phyloP scores from a whole-genome alignment of 2,113 vertebrate genomes.

The Glaucomys volans region DNA sequence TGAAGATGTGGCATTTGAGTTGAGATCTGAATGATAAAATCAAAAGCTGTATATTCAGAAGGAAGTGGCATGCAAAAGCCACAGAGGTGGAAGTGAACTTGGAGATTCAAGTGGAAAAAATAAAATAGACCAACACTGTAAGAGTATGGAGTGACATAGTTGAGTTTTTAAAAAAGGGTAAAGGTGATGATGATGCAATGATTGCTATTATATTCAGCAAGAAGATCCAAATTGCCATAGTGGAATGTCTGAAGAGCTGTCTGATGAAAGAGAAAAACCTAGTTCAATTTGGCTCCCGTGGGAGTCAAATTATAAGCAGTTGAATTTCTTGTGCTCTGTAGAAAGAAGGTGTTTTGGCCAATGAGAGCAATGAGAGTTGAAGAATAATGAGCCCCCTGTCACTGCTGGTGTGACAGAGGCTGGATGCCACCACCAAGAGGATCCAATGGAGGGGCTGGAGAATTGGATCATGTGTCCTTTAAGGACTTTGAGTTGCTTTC shows the following conservation, averaged over 20 bases:
- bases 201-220: neutral
- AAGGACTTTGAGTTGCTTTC: neutral
- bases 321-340: neutral
- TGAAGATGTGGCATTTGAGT: neutral
- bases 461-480: neutral
- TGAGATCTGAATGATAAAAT: neutral
- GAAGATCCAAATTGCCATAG: neutral
- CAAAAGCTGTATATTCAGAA: neutral
- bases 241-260: neutral
- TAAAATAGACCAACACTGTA: fast-evolving
- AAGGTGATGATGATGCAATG: too few species aligned
- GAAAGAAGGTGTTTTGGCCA: neutral
- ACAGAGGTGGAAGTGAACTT: neutral
- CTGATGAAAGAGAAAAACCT: neutral
- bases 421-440: neutral
- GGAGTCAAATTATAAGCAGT: neutral
- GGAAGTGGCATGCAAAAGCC: neutral
- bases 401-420: neutral
- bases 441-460: neutral
- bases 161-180: neutral
- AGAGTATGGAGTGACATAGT: neutral
- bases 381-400: neutral
- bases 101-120: neutral
- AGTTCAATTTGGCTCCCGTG: neutral
- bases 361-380: neutral